These are phyloP conservation scores for Phaedon cochleariae DNA, from an alignment of 2,888 invertebrate genomes.

Conservation along the genomic window DNA sequence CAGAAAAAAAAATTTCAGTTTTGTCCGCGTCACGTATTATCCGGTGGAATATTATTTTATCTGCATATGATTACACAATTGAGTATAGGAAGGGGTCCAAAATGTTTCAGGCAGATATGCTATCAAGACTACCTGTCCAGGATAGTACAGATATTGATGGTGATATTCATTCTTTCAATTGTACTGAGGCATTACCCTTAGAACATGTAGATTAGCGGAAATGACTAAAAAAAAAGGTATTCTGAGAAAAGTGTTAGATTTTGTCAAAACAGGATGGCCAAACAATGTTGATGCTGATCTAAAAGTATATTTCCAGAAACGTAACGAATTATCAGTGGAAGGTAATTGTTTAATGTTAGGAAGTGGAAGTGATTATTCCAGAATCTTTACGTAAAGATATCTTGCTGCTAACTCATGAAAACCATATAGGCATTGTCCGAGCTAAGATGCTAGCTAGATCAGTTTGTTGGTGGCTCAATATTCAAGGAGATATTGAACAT, in stretches of 20 bases:
- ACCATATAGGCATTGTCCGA: constrained; percentile 20
- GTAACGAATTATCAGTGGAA: background rate
- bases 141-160: constrained; percentile 26
- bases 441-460: background rate
- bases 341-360: background rate
- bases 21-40: constrained; percentile 30
- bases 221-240: constrained; percentile 6
- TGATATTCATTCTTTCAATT: constrained; percentile 51
- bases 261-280: constrained; percentile 15
- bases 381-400: background rate
- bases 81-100: constrained; percentile 27
- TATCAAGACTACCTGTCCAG: background rate
- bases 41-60: constrained; percentile 32
- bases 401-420: constrained; percentile 27
- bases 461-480: background rate
- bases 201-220: background rate
- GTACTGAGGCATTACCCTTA: constrained; percentile 47
- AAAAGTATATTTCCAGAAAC: constrained; percentile 15
- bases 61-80: too few relatives aligned
- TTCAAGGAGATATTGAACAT: background rate
- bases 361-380: constrained; percentile 20
- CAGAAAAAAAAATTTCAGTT: constrained; percentile 36
- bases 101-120: constrained; percentile 22
- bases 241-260: constrained; percentile 11
- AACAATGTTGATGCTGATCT: constrained; percentile 4